Evolutionary conservation across 2,888 invertebrate species (phyloP), one percentile per base, ranked within the genome.

Genomic region (Heteromurus nitidus): DNA sequence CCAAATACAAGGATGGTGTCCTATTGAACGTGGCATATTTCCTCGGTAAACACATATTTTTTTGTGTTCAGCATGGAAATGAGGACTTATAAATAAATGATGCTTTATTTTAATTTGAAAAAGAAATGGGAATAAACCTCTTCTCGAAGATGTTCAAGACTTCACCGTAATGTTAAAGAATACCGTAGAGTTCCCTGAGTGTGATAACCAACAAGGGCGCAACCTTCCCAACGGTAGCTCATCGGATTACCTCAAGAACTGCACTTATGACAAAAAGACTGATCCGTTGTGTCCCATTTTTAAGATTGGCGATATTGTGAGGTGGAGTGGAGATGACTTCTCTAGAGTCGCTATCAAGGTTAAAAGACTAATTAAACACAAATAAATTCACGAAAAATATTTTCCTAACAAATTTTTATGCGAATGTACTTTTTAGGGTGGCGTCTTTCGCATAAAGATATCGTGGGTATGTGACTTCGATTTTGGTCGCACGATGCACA

Each of bases 1-100:
- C 88, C 87, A 89, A 83, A 85, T 89, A 30, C 30, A 80, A 16
- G 90, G 90, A 9, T 91, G 91, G 91, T 91, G 91, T 87, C 90
- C 90, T 0, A 88, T 89, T 20, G 91, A 91, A 85, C 5, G 36
- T 16, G 42, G 18, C 9, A 36, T 16, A 20, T 22, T 36, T 16
- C 70, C 70, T 7, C 5, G 18, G 70, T 70, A 36, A 20, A n/a
- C n/a, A n/a, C n/a, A n/a, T n/a, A n/a, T n/a, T n/a, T n/a, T 13
- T 36, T 9, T 36, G 36, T 9, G 13, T 13, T 36, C 36, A 9
- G 5, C 13, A 9, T 36, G 13, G 36, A 36, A 36, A 9, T 36
- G 36, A 36, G 36, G 36, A 36, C 13, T 13, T 9, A n/a, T n/a
- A n/a, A n/a, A n/a, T n/a, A n/a, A 50, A n/a, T n/a, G 18, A 11